Base-by-base conservation (phyloP, 1,140 invertebrate genomes). In the Contarinia nasturtii region DNA sequence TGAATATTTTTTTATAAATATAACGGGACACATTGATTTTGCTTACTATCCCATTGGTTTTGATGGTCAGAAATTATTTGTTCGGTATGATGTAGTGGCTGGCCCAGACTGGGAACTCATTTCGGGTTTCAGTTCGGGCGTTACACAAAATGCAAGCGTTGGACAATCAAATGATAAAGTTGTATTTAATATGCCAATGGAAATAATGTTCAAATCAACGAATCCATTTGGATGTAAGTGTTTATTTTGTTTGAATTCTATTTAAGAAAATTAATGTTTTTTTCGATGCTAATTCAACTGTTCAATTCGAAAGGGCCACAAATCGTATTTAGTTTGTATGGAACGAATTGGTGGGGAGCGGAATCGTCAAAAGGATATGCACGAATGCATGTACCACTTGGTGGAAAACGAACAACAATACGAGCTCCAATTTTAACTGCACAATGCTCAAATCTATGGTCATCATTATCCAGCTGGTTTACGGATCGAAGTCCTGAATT, bases 111-210 rank as follows among this genome's bases (percentile, higher is more conserved):
- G 64, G 64, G 55, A 60, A 17, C 19, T 63, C 18, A 49, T 55
- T 20, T 57, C 58, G 3, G 64, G 64, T 0, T 40, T 53, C 3
- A 55, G 58, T 33, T 54, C 57, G 22, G 64, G 63, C 17, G 53
- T 67, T n/a, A 61, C 61, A 2, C 64, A 67, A 49, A 49, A 55
- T 44, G 47, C 52, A 14, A 56, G 55, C 7, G 54, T 57, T 21
- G 53, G 55, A 12, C 50, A 46, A 37, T 51, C 52, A 1, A 48
- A 54, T 44, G 58, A 64, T n/a, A 55, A 58, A 37, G 58, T 65
- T 33, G 54, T 62, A 2, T 59, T 67, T 41, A 64, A 62, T 45
- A 59, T 67, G 57, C 65, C 65, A 22, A 54, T 65, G n/a, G 64
- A 66, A 44, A 51, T 59, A 15, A 58, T 60, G 12, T 67, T 56